A percentile compares a stretch with the other conserved stretches of the same genome.
phyloP scores from a whole-genome alignment of 2,797 vertebrate genomes.

The Hydrocynus forskahlii region DNA sequence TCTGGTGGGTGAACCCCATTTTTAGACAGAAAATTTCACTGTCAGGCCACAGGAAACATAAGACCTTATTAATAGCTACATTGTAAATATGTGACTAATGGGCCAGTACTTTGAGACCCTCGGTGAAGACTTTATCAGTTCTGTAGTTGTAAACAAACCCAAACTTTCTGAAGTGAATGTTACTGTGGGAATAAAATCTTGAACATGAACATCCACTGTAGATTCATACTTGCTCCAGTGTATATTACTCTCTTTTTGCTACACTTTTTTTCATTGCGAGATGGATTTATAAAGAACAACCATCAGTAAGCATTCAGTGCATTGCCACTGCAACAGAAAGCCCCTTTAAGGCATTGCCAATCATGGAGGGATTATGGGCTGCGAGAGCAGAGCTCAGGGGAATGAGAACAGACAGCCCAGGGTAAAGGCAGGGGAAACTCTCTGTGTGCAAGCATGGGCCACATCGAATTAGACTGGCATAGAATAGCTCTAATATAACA shows the following conservation, averaged over 20 bases:
- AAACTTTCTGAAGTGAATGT: no score
- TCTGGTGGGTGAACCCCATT: no score
- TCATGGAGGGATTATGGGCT: conserved; percentile 18
- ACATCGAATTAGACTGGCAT: background rate
- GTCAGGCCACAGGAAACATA: no score
- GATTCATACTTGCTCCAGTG: background rate
- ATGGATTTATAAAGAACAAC: conserved; percentile 3
- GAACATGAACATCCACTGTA: background rate
- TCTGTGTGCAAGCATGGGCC: background rate
- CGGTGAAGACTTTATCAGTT: no score
- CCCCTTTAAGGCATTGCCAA: conserved; percentile 31
- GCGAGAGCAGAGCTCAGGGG: conserved; percentile 4
- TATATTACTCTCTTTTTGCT: background rate
- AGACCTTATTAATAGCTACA: no score
- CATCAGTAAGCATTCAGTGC: conserved; percentile 16
- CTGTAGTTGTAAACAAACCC: no score
- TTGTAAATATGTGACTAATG: no score
- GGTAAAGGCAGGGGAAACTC: background rate
- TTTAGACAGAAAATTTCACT: no score
- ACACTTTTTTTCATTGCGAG: conserved; percentile 15
- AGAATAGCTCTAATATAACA: background rate
- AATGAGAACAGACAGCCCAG: conserved; percentile 1
- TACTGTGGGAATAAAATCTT: background rate
- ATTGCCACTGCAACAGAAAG: conserved; percentile 5
- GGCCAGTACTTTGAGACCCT: no score